Percentiles rank a stretch among this genome's conserved stretches.
phyloP scores from a whole-genome alignment of 2,888 invertebrate genomes.

The Desoria tigrina region DNA sequence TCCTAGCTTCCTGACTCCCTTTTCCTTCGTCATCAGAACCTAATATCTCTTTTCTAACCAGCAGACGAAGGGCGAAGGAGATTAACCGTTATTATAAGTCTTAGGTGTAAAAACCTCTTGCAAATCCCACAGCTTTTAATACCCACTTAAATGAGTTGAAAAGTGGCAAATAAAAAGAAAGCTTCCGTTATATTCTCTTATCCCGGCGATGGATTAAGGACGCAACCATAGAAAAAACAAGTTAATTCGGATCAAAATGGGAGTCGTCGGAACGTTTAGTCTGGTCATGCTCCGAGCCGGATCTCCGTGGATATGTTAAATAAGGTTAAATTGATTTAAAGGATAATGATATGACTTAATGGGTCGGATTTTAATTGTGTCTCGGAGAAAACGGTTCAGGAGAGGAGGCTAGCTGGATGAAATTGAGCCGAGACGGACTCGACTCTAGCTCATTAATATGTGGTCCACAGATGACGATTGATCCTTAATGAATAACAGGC shows the following conservation, averaged over 20 bases:
- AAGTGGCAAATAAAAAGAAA: too few species aligned
- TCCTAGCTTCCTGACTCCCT: too few species aligned
- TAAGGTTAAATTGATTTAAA: too few species aligned
- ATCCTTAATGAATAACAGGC: constrained; percentile 45
- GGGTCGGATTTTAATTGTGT: too few species aligned
- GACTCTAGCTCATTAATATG: constrained; percentile 44
- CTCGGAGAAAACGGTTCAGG: background rate
- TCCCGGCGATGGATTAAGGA: too few species aligned
- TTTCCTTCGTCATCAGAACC: background rate
- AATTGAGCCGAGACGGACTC: background rate
- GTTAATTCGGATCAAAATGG: background rate
- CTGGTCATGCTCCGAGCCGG: background rate
- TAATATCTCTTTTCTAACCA: background rate
- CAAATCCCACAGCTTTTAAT: background rate
- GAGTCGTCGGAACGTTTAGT: too few species aligned
- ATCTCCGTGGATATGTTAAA: too few species aligned
- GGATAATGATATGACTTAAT: too few species aligned
- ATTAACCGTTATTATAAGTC: background rate
- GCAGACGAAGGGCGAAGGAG: background rate
- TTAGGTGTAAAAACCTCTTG: too few species aligned
- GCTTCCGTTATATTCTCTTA: too few species aligned
- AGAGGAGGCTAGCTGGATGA: background rate
- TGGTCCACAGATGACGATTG: constrained; percentile 48
- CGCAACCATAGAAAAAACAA: too few species aligned
- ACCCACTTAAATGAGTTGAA: too few species aligned